phyloP scores from a whole-genome alignment of 2,888 invertebrate genomes.

The Cerceris rybyensis region DNA sequence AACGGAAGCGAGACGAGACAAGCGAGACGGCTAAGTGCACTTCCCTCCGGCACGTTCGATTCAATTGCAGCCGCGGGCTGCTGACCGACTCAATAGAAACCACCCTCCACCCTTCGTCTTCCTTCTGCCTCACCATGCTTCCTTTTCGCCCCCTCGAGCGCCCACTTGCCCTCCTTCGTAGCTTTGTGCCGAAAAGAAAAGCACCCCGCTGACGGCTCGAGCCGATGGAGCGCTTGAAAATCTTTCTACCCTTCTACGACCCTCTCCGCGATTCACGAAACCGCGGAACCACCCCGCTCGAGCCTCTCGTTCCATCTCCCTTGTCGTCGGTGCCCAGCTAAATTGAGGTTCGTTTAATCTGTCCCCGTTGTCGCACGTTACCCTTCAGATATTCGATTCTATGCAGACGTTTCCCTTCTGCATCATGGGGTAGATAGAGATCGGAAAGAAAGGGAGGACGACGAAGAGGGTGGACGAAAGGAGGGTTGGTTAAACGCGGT shows the following conservation, averaged over 20 bases:
- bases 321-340: background rate
- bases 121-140: background rate
- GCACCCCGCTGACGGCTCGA: slow-evolving; percentile 12
- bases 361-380: slow-evolving; percentile 14
- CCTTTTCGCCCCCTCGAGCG: slow-evolving; percentile 16
- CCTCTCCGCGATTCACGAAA: background rate
- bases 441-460: too few relatives aligned
- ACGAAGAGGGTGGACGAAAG: too few relatives aligned
- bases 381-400: slow-evolving; percentile 25
- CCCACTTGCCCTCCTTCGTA: slow-evolving; percentile 3
- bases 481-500: too few relatives aligned
- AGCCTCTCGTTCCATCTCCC: background rate
- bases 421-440: too few relatives aligned
- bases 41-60: slow-evolving; percentile 71
- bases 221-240: slow-evolving; percentile 8
- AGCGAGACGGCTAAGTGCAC: slow-evolving; percentile 72
- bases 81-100: slow-evolving; percentile 64
- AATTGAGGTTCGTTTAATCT: slow-evolving; percentile 23
- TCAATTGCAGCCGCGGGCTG: slow-evolving; percentile 70
- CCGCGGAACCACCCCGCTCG: background rate
- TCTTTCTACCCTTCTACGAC: background rate
- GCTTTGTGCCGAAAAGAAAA: slow-evolving; percentile 32
- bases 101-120: slow-evolving; percentile 2
- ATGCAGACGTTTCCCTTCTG: background rate
- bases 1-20: slow-evolving; percentile 64